A percentile compares a stretch with the other conserved stretches of the same genome.
These are phyloP conservation scores for Branchinecta sandiegonensis DNA, from an alignment of 2,888 invertebrate species.

Conservation along the genomic window DNA sequence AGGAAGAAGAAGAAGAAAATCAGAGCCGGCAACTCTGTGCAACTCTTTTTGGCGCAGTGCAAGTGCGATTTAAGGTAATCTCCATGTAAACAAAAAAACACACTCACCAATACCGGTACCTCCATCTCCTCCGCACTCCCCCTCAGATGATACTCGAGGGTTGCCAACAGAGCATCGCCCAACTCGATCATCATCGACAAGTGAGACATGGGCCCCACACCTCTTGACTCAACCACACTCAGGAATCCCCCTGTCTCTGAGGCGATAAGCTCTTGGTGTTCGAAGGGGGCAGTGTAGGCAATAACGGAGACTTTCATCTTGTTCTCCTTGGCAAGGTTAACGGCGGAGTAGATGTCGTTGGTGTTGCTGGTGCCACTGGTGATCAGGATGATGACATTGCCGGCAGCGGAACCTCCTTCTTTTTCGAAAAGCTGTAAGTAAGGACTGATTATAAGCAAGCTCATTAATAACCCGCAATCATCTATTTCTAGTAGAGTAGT, in stretches of 20 bases:
- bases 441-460: too few species aligned
- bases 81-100: background rate
- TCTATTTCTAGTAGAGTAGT: too few species aligned
- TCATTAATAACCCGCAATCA: too few species aligned
- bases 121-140: background rate
- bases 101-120: background rate
- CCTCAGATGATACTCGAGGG: conserved; percentile 19
- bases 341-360: conserved; percentile 35
- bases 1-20: too few species aligned
- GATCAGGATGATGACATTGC: conserved; percentile 42
- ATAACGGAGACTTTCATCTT: conserved; percentile 41
- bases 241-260: conserved; percentile 19
- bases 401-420: conserved; percentile 33
- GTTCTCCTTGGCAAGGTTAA: conserved; percentile 36
- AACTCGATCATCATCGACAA: conserved; percentile 25
- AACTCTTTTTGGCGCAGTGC: too few species aligned
- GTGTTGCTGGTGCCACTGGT: conserved; percentile 41
- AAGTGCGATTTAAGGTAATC: too few species aligned
- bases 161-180: conserved; percentile 22
- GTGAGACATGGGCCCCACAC: conserved; percentile 29
- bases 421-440: conserved; percentile 36
- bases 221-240: conserved; percentile 27
- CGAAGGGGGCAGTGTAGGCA: conserved; percentile 37
- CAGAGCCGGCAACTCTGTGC: too few species aligned
- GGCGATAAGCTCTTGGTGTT: conserved; percentile 18